Conservation (phyloP, 2,113 vertebrate genomes). For the Collichthys lucidus region DNA sequence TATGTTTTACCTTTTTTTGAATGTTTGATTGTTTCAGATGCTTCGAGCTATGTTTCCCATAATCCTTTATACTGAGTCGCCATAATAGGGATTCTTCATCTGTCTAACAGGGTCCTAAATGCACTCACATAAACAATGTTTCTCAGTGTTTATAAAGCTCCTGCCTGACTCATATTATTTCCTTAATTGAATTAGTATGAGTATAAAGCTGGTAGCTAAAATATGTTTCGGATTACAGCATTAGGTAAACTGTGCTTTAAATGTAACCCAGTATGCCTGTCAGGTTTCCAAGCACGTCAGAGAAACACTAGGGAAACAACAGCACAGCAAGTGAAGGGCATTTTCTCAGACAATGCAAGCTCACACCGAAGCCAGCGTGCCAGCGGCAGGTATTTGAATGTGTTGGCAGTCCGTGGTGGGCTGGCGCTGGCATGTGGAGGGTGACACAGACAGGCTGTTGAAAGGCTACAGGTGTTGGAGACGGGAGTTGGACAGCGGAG, state of each 20-base stretch:
- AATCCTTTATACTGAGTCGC: neutral
- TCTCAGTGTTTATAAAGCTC: conserved; percentile 15
- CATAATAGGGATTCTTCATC: neutral
- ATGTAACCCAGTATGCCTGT: neutral
- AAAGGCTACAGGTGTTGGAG: conserved; percentile 68
- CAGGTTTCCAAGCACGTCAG: neutral
- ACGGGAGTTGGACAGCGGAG: conserved; percentile 58
- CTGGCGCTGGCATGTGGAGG: conserved; percentile 45
- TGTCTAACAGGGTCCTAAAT: neutral
- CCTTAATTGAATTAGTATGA: conserved; percentile 14
- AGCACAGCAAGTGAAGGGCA: neutral
- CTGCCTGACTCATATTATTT: conserved; percentile 13
- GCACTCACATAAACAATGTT: conserved; percentile 3
- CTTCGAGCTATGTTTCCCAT: neutral
- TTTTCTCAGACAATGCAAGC: conserved; percentile 29
- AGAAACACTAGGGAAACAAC: conserved; percentile 8
- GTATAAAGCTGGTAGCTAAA: neutral
- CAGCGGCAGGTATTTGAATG: conserved; percentile 10
- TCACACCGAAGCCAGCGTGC: neutral
- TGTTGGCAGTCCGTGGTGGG: conserved; percentile 29
- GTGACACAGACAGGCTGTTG: conserved; percentile 67
- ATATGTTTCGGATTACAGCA: conserved; percentile 33
- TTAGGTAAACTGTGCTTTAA: conserved; percentile 4
- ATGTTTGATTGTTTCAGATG: neutral
- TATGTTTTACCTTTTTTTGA: neutral